These are phyloP conservation scores for Ophonus ardosiacus DNA, from an alignment of 2,888 invertebrate genomes.

Conservation along the genomic window DNA sequence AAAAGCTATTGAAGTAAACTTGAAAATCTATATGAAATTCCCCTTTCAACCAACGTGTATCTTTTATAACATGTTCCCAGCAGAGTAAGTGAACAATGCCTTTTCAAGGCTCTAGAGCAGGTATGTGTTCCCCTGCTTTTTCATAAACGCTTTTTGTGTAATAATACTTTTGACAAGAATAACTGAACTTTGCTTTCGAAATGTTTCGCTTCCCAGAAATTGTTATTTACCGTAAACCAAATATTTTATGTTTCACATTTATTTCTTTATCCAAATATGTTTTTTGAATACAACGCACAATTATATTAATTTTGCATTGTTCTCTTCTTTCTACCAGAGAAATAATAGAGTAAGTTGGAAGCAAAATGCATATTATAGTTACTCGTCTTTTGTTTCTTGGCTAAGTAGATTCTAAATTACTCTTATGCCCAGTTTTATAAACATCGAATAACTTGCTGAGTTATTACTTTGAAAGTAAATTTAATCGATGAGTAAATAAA, in stretches of 20 bases:
- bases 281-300: too few relatives aligned
- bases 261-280: not conserved
- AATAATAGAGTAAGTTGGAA: too few relatives aligned
- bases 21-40: constrained; percentile 27
- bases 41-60: constrained; percentile 41
- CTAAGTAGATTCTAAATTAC: too few relatives aligned
- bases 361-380: too few relatives aligned
- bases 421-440: too few relatives aligned
- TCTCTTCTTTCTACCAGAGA: too few relatives aligned
- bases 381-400: too few relatives aligned
- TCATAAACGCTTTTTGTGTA: constrained; percentile 6
- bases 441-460: too few relatives aligned
- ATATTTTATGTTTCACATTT: not conserved
- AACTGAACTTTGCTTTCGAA: constrained; percentile 2
- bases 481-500: too few relatives aligned
- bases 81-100: constrained; percentile 40
- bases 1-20: constrained; percentile 37
- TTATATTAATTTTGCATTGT: too few relatives aligned
- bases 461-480: too few relatives aligned
- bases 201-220: constrained; percentile 33
- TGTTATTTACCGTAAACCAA: constrained; percentile 17
- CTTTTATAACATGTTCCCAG: constrained; percentile 42
- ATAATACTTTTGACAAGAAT: constrained; percentile 24
- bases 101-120: constrained; percentile 6
- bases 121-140: constrained; percentile 28